These are phyloP conservation scores for Papilio glaucus DNA, from an alignment of 1,140 invertebrate genomes.

Conservation along the genomic window DNA sequence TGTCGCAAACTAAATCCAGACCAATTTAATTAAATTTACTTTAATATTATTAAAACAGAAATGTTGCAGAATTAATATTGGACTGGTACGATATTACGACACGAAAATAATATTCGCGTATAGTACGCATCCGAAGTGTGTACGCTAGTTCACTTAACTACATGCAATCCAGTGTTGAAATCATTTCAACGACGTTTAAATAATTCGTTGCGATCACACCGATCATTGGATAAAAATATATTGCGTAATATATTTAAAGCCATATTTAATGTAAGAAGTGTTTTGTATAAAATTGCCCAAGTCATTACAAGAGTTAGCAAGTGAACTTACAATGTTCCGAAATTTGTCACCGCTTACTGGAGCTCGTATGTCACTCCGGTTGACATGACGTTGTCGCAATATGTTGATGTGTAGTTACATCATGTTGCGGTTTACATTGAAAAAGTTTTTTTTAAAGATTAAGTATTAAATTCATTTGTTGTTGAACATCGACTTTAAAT, in stretches of 20 bases:
- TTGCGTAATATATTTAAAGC: neutral
- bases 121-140: too few relatives aligned
- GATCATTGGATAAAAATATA: neutral
- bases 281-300: neutral
- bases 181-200: too few relatives aligned
- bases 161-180: too few relatives aligned
- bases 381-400: constrained; percentile 6
- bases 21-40: neutral
- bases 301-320: constrained; percentile 4
- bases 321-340: neutral
- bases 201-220: too few relatives aligned
- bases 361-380: neutral
- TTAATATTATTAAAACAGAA: too few relatives aligned
- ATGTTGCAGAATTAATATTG: too few relatives aligned
- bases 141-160: too few relatives aligned
- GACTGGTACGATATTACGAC: too few relatives aligned
- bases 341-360: constrained; percentile 5
- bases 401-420: neutral
- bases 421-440: neutral
- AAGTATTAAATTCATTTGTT: too few relatives aligned
- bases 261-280: neutral
- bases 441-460: too few relatives aligned
- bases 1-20: neutral
- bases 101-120: too few relatives aligned
- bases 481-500: too few relatives aligned